phyloP scores from a whole-genome alignment of 2,797 vertebrate genomes.

The Phoeniculus purpureus region DNA sequence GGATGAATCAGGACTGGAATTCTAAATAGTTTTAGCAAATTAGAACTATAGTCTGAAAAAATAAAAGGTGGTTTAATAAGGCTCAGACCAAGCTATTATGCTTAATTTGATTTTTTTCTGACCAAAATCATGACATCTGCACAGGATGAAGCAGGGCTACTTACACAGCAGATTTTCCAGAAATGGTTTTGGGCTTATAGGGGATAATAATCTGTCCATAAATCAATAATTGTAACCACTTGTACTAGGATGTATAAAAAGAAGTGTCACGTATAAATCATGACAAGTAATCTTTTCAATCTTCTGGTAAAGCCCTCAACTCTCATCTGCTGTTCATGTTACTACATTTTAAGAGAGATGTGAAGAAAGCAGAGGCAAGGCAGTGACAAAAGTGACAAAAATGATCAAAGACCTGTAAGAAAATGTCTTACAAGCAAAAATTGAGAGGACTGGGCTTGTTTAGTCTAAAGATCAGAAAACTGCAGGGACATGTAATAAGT shows the following conservation, averaged over 20 bases:
- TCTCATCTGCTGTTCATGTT: slow-evolving; percentile 9
- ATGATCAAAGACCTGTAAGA: slow-evolving; percentile 28
- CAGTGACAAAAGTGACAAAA: slow-evolving; percentile 22
- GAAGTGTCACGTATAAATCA: neutral
- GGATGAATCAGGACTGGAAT: neutral
- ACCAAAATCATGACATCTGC: neutral
- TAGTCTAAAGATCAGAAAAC: slow-evolving; percentile 32
- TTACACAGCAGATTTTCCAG: neutral
- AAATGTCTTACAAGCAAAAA: slow-evolving; percentile 32
- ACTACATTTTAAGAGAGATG: neutral
- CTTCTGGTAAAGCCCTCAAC: slow-evolving; percentile 3
- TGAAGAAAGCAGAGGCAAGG: slow-evolving; percentile 4
- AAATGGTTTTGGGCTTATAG: neutral
- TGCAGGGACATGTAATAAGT: neutral
- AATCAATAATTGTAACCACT: slow-evolving; percentile 15
- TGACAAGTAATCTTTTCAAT: neutral
- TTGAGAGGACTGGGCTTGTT: neutral
- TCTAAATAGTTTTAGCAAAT: neutral
- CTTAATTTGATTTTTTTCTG: neutral
- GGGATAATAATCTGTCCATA: neutral
- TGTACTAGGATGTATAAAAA: neutral
- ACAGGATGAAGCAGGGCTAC: neutral
- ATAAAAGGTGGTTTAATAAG: neutral
- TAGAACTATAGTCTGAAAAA: neutral
- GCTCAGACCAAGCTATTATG: neutral